Conservation (phyloP, 2,113 vertebrate genomes). For the Nanger granti region DNA sequence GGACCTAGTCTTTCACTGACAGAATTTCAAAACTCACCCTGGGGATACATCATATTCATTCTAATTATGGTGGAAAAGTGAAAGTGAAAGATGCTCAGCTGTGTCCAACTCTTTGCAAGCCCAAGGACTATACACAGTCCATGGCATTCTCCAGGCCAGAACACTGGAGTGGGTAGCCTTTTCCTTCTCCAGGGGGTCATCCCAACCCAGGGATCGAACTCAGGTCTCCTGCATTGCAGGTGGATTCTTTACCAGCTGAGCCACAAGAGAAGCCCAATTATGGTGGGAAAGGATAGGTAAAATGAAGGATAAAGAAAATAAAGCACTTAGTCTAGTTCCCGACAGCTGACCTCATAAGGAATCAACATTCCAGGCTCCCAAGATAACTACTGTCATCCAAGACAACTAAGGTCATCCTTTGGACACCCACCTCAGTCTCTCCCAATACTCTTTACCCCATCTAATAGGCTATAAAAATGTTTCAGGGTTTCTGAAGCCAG, state of each 20-base stretch:
- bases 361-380: not conserved
- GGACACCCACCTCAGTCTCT: not conserved
- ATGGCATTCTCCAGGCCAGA: not conserved
- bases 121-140: not conserved
- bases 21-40: not conserved
- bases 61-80: not conserved
- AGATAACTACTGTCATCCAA: not conserved
- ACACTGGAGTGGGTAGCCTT: not conserved
- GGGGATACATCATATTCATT: not conserved
- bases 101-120: not conserved
- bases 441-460: not conserved
- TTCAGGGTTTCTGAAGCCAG: not conserved
- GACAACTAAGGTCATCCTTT: not conserved
- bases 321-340: not conserved
- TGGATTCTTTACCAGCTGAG: not conserved
- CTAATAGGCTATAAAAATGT: not conserved
- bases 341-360: not conserved
- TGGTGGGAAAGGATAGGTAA: not conserved
- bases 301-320: slow-evolving; percentile 9
- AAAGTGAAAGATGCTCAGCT: not conserved
- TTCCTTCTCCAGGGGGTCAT: not conserved
- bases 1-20: not conserved
- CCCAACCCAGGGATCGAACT: not conserved
- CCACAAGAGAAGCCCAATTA: not conserved
- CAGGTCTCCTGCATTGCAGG: not conserved